These are phyloP conservation scores for Drosophila equinoxialis DNA, from an alignment of 1,140 invertebrate species.

Conservation along the genomic window DNA sequence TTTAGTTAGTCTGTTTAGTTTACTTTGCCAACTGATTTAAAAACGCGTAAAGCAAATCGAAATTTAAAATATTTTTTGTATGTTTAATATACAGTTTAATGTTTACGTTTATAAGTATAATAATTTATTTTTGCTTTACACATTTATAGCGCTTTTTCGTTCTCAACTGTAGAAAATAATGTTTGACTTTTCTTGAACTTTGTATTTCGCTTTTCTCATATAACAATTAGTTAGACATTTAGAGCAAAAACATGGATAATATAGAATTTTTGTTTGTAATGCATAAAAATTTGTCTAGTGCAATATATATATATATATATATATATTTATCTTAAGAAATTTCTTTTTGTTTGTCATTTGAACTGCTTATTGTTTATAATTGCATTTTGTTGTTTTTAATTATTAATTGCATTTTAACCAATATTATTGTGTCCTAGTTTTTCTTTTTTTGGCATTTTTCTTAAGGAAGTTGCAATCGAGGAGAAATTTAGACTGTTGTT, in stretches of 20 bases:
- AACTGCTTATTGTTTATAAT: conserved; percentile 82
- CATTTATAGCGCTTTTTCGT: conserved; percentile 62
- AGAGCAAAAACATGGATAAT: conserved; percentile 82
- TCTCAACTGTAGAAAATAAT: conserved; percentile 71
- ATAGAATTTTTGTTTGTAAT: conserved; percentile 69
- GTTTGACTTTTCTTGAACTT: conserved; percentile 39
- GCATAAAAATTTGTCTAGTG: conserved; percentile 79
- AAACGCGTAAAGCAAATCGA: conserved; percentile 62
- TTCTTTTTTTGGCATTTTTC: conserved; percentile 70
- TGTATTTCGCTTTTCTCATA: conserved; percentile 27
- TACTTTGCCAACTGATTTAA: conserved; percentile 62
- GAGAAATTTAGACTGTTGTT: conserved; percentile 44
- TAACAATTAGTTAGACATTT: conserved; percentile 81
- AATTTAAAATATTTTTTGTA: conserved; percentile 65
- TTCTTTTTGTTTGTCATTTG: conserved; percentile 31
- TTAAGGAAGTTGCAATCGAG: conserved; percentile 46
- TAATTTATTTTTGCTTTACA: conserved; percentile 28
- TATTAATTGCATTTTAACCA: conserved; percentile 63
- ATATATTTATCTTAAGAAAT: conserved; percentile 52
- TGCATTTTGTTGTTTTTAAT: conserved; percentile 71
- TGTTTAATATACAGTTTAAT: conserved; percentile 72
- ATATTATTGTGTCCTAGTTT: conserved; percentile 42
- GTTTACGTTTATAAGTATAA: conserved; percentile 50
- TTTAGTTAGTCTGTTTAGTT: conserved; percentile 44
- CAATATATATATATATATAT: conserved; percentile 76